Evolutionary conservation across 1,140 invertebrate genomes (phyloP).

Genomic region (Drosophila kohkoa): DNA sequence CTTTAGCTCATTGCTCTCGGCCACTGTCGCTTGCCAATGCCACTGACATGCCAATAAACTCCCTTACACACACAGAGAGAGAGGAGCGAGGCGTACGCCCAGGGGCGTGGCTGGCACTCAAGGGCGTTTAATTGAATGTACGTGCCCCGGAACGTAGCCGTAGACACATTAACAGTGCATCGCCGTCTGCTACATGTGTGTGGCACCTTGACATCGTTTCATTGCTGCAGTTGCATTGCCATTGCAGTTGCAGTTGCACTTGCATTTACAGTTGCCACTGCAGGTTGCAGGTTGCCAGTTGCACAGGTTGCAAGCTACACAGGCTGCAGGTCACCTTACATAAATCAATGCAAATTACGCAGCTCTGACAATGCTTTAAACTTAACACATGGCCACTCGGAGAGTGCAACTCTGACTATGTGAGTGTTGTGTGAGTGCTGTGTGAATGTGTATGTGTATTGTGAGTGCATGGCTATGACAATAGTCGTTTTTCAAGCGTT

Average conservation of each 20-base stretch:
- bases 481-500: constrained; percentile 54
- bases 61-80: constrained; percentile 15
- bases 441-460: not conserved
- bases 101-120: constrained; percentile 67
- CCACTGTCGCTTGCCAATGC: constrained; percentile 21
- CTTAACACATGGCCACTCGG: constrained; percentile 59
- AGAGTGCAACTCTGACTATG: not conserved
- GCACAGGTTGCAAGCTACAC: constrained; percentile 18
- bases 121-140: constrained; percentile 83
- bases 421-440: not conserved
- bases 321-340: constrained; percentile 44
- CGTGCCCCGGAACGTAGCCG: constrained; percentile 66
- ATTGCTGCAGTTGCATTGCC: constrained; percentile 15
- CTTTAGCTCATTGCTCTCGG: constrained; percentile 73
- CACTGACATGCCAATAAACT: constrained; percentile 73
- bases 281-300: constrained; percentile 20
- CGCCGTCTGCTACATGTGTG: constrained; percentile 40
- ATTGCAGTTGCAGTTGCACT: constrained; percentile 24
- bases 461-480: constrained; percentile 32
- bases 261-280: constrained; percentile 28
- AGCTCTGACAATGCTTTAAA: constrained; percentile 61
- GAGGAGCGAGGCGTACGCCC: not conserved
- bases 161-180: constrained; percentile 77
- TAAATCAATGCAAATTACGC: constrained; percentile 80
- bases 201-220: constrained; percentile 71